Evolutionary conservation across 2,888 invertebrate genomes (phyloP), one percentile per base, ranked within the genome.

Genomic region (Monochamus alternatus): DNA sequence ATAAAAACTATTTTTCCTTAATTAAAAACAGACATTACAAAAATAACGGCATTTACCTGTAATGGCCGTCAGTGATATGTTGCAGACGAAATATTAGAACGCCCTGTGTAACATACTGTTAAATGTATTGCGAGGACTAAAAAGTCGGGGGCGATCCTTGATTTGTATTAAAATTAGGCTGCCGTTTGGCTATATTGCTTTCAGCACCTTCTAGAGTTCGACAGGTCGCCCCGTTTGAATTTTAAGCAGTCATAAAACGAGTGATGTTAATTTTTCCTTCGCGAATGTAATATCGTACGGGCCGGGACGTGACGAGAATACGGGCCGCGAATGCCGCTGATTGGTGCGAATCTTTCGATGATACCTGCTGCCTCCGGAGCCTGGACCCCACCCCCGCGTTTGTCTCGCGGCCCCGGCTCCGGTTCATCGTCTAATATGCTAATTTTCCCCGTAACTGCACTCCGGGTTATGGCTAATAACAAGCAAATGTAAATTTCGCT

Each of bases 221-320:
- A 79, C 81, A 79, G 78, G 80, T 81, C 80, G 73, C 79, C 79
- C 81, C 80, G 80, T 80, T 81, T 81, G 84, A 84, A 84, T 84
- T 84, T 83, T 89, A 89, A 89, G 84, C 88, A 89, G 89, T 89
- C 89, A 89, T 89, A 89, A 89, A 89, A 87, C 88, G 87, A 86
- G 84, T 86, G 88, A 88, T 88, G 89, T 89, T 89, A 89, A 89
- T 89, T 89, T 89, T 89, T 89, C 87, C 79, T 79, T 84, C 84
- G 84, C 87, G 86, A 86, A 86, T 87, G 88, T 88, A 88, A 88
- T 88, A 88, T 88, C 86, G 87, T 84, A 84, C 83, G 83, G 85
- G 81, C 80, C 73, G 74, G 77, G 75, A 85, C 85, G 85, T 85
- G 85, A 83, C 81, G 75, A 63, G 85, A 85, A 85, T 85, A 77